Base-by-base conservation (phyloP, 2,888 invertebrate genomes). In the Drosophila rellima region DNA sequence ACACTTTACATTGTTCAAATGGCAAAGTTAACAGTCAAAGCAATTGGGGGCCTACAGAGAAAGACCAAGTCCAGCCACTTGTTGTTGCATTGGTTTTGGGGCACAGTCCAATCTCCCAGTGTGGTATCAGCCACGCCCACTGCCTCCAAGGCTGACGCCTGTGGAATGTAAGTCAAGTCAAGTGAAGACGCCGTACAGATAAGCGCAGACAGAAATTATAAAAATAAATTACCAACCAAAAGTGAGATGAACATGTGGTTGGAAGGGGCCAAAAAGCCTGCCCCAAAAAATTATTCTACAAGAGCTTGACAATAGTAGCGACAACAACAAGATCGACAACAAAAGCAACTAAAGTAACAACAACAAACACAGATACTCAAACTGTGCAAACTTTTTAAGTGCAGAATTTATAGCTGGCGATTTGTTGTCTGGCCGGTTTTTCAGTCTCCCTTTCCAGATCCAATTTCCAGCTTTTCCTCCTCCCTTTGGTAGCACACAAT, bases 381-480 rank as follows among this genome's bases (percentile, higher is more conserved):
- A 84, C 74, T 76, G 84, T 80, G 71, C 67, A 82, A 85, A 88
- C 76, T 88, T 85, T 82, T 88, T 88, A 85, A 85, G 86, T 82
- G 74, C 88, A 85, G 67, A 85, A 85, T 88, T 85, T 85, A 85
- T 85, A 70, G 86, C 86, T 67, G 70, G 80, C 82, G 82, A 85
- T 88, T 85, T 80, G 86, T 85, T 82, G 82, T 80, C 82, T 86
- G 87, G 83, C 65, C 73, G 47, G 57, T 50, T 55, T 63, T 73
- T 61, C 39, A 56, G 37, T 29, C 20, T 50, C 50, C 17, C 20
- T n/a, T 13, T 10, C 20, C 39, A 31, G 11, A 35, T 50, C 23
- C 26, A 13, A 37, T 17, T 7, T 52, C 18, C 29, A 1, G 13
- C 2, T 17, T 13, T 33, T 3, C 48, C 39, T 15, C 44, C 40